A percentile compares a stretch with the other conserved stretches of the same genome.
phyloP scores from a whole-genome alignment of 2,797 vertebrate species.

The Ptychadena robeensis region DNA sequence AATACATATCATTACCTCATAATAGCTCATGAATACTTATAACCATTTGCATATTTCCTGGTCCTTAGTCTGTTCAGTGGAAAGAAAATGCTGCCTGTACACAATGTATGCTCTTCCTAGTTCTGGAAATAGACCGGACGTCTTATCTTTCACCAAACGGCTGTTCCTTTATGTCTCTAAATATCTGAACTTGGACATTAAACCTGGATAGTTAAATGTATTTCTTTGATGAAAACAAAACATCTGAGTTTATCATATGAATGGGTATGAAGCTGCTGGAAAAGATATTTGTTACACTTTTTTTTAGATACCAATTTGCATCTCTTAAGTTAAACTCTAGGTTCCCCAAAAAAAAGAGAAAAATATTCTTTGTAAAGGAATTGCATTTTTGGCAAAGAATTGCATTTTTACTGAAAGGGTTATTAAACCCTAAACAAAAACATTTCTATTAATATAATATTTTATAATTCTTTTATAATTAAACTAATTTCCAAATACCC shows the following conservation, averaged over 20 bases:
- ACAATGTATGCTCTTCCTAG: neutral
- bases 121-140: neutral
- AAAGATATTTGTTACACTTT: too few species aligned
- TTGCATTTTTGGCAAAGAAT: too few species aligned
- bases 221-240: neutral
- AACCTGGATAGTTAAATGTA: neutral
- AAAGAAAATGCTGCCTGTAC: neutral
- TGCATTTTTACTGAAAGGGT: too few species aligned
- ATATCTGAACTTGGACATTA: neutral
- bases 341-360: too few species aligned
- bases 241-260: neutral
- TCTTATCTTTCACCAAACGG: neutral
- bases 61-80: neutral
- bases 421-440: too few species aligned
- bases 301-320: too few species aligned
- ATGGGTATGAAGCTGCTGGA: neutral
- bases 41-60: slow-evolving; percentile 23
- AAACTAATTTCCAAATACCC: too few species aligned
- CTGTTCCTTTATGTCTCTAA: neutral
- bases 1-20: slow-evolving; percentile 36
- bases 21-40: slow-evolving; percentile 44
- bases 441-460: too few species aligned
- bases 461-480: too few species aligned
- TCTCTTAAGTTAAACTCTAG: too few species aligned
- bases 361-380: too few species aligned